Conservation (phyloP, 2,113 vertebrate genomes). For the Siniperca knerii region DNA sequence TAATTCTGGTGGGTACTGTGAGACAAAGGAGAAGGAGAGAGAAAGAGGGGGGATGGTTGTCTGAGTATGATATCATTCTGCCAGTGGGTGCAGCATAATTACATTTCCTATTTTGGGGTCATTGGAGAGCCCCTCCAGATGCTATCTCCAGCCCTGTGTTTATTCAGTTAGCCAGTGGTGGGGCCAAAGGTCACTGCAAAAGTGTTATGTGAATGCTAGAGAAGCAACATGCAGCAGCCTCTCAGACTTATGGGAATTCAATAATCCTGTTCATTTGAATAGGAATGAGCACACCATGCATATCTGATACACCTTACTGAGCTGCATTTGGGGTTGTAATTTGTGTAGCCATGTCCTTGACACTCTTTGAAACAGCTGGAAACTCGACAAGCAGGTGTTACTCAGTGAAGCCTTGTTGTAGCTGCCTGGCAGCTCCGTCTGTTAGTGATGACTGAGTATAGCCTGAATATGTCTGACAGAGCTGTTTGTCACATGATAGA, state of each 20-base stretch:
- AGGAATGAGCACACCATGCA: slow-evolving; percentile 9
- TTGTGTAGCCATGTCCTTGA: slow-evolving; percentile 52
- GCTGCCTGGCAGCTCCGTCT: slow-evolving; percentile 5
- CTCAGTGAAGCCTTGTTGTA: slow-evolving; percentile 21
- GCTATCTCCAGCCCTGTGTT: slow-evolving; percentile 63
- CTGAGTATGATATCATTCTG: slow-evolving; percentile 66
- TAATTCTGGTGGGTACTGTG: slow-evolving; percentile 21
- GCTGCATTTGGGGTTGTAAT: slow-evolving; percentile 19
- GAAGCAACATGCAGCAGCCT: slow-evolving; percentile 41
- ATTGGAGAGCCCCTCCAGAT: slow-evolving; percentile 73
- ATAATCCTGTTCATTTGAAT: slow-evolving; percentile 19
- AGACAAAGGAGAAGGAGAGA: slow-evolving; percentile 20
- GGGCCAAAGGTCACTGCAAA: slow-evolving; percentile 48
- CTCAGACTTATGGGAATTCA: slow-evolving; percentile 34
- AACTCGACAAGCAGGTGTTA: slow-evolving; percentile 27
- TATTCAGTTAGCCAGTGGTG: slow-evolving; percentile 48
- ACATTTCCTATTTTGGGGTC: slow-evolving; percentile 66
- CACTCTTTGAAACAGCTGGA: slow-evolving; percentile 40
- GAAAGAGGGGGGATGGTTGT: slow-evolving; percentile 3
- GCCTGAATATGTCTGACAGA: slow-evolving; percentile 22
- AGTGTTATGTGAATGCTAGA: slow-evolving; percentile 36
- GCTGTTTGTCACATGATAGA: slow-evolving; percentile 27
- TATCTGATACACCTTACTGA: slow-evolving; percentile 9
- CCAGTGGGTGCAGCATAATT: slow-evolving; percentile 60
- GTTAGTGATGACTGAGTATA: neutral